Conservation (phyloP, 1,140 invertebrate genomes). For the Microplitis mediator region DNA sequence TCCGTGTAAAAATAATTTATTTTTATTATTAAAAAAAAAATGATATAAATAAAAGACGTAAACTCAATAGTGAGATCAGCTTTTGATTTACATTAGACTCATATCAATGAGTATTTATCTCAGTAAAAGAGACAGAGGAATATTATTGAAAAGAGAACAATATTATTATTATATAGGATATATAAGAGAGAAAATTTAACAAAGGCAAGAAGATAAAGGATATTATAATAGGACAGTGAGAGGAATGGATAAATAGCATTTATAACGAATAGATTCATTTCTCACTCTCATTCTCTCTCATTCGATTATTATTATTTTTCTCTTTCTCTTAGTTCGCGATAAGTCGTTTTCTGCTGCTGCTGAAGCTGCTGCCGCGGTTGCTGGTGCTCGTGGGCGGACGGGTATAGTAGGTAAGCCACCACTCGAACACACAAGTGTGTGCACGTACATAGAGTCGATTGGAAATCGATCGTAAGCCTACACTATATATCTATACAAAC, state of each 20-base stretch:
- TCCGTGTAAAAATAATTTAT: background rate
- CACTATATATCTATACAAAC: slow-evolving; percentile 3
- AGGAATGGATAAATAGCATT: slow-evolving; percentile 31
- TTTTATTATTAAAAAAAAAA: background rate
- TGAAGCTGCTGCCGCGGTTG: background rate
- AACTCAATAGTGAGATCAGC: background rate
- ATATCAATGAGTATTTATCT: slow-evolving; percentile 11
- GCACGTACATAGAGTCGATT: slow-evolving; percentile 19
- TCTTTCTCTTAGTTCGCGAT: slow-evolving; percentile 18
- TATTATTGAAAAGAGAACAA: slow-evolving; percentile 6
- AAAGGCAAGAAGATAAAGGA: slow-evolving; percentile 31
- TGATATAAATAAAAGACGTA: background rate
- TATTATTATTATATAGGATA: background rate
- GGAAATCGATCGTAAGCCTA: slow-evolving; percentile 28
- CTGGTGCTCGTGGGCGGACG: slow-evolving; percentile 31
- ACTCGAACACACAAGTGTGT: slow-evolving; percentile 1
- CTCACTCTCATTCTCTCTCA: background rate
- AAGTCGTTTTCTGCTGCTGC: background rate
- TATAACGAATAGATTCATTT: slow-evolving; percentile 34
- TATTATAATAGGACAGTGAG: slow-evolving; percentile 30
- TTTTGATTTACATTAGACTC: slow-evolving; percentile 2
- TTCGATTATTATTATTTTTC: background rate
- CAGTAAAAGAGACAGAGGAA: slow-evolving; percentile 1
- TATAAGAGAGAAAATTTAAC: slow-evolving; percentile 29
- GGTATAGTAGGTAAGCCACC: slow-evolving; percentile 4